phyloP scores from a whole-genome alignment of 2,888 invertebrate species.

The Chrysomela aeneicollis region DNA sequence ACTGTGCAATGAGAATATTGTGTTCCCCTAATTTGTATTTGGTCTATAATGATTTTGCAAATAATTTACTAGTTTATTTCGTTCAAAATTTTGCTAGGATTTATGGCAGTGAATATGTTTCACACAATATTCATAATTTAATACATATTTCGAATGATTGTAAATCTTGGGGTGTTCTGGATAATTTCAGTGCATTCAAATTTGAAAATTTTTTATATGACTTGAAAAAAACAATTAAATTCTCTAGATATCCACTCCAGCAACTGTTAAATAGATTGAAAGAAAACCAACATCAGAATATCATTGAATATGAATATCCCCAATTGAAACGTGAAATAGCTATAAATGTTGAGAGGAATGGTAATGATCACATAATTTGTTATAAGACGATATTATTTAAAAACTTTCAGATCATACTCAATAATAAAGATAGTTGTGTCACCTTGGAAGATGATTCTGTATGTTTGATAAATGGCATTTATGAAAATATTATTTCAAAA shows the following conservation, averaged over 20 bases:
- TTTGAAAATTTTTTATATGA: constrained; percentile 33
- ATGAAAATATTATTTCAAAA: constrained; percentile 5
- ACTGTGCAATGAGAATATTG: constrained; percentile 34
- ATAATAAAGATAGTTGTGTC: constrained; percentile 12
- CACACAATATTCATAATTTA: constrained; percentile 28
- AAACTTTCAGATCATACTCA: neutral
- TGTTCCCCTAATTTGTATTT: constrained; percentile 15
- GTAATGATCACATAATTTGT: constrained; percentile 7
- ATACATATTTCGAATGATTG: constrained; percentile 30
- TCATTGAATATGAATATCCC: constrained; percentile 6
- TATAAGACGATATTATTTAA: constrained; percentile 5
- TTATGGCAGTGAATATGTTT: constrained; percentile 22
- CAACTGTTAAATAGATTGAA: constrained; percentile 19
- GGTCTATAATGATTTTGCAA: constrained; percentile 23
- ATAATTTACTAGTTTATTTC: constrained; percentile 22
- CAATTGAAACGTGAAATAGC: constrained; percentile 1
- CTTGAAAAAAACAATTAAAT: constrained; percentile 21
- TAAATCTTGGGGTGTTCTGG: constrained; percentile 22
- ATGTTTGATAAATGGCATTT: constrained; percentile 10
- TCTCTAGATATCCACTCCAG: constrained; percentile 17
- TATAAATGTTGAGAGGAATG: constrained; percentile 1
- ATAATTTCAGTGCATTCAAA: constrained; percentile 30
- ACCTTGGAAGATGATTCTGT: constrained; percentile 1
- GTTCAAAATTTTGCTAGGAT: constrained; percentile 21
- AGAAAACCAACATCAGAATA: constrained; percentile 21